Conservation (phyloP, 2,113 vertebrate genomes). For the Eclectus roratus region DNA sequence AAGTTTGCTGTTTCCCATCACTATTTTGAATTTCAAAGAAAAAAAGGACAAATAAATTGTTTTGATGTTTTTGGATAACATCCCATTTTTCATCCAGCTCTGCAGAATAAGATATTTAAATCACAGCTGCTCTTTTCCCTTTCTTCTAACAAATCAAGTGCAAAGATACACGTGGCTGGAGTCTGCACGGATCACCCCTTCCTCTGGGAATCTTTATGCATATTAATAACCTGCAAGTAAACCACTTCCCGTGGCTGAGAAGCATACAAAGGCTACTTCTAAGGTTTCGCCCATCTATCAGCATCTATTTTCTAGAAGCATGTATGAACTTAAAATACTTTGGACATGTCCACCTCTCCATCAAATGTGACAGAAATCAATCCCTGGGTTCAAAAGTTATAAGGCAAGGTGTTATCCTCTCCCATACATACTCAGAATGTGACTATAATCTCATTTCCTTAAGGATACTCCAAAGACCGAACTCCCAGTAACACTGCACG, state of each 20-base stretch:
- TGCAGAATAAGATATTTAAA: not conserved
- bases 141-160: not conserved
- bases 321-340: not conserved
- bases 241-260: accelerated
- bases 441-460: not conserved
- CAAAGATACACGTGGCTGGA: not conserved
- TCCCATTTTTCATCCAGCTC: not conserved
- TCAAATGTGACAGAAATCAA: not conserved
- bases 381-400: not conserved
- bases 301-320: not conserved
- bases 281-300: not conserved
- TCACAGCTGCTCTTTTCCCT: not conserved
- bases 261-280: not conserved
- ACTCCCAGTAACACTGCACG: accelerated
- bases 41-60: not conserved
- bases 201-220: not conserved
- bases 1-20: not conserved
- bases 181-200: not conserved
- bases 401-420: not conserved
- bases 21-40: not conserved
- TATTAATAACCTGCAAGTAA: not conserved
- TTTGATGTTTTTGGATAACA: not conserved
- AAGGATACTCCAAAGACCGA: not conserved
- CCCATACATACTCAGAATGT: not conserved
- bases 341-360: not conserved